Evolutionary conservation across 1,140 invertebrate genomes (phyloP).

Genomic region (Doryteuthis pealeii): DNA sequence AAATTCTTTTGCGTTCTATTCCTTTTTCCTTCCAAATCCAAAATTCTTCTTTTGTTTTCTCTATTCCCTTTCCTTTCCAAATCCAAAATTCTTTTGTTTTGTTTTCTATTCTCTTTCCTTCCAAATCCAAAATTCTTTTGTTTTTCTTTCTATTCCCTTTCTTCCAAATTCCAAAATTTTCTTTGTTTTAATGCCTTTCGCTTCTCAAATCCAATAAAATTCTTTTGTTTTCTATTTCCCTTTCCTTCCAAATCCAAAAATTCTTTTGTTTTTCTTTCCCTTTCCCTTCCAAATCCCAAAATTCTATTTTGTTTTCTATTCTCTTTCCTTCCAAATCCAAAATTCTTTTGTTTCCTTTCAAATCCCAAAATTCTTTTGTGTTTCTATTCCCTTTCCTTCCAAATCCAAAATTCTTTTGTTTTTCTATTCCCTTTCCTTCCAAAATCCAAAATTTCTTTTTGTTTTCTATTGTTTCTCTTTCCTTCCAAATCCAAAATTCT

Average conservation of each 20-base stretch:
- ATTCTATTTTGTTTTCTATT: no score
- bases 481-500: not conserved
- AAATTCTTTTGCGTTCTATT: not conserved
- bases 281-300: no score
- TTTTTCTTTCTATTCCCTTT: not conserved
- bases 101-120: not conserved
- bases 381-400: not conserved
- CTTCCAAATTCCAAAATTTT: not conserved
- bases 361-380: not conserved
- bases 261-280: no score
- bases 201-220: not conserved
- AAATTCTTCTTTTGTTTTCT: not conserved
- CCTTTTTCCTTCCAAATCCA: not conserved
- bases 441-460: not conserved
- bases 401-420: no score
- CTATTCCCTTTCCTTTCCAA: not conserved
- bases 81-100: not conserved
- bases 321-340: no score
- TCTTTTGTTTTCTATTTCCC: not conserved
- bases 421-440: not conserved
- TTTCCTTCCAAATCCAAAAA: not conserved
- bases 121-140: no score
- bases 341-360: no score
- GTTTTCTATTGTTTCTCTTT: not conserved
- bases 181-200: not conserved